Base-by-base conservation (phyloP, 2,113 vertebrate genomes). In the Chaetodon trifascialis region DNA sequence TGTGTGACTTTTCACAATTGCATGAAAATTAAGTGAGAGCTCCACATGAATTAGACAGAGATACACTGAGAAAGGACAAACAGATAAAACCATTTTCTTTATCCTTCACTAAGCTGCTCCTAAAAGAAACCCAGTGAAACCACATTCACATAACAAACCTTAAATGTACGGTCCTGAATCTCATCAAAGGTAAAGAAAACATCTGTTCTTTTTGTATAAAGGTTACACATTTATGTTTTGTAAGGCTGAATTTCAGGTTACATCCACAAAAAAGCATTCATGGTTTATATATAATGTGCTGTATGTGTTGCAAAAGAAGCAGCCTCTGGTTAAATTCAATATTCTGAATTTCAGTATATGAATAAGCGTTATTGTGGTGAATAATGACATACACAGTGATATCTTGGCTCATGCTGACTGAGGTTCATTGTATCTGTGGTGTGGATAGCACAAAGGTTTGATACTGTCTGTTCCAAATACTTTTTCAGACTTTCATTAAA, bases 401-500 rank as follows among this genome's bases (percentile, higher is more conserved):
- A 44, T 76, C 17, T 74, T 17, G 36, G 52, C 85, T 65, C 44
- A 1, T 10, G 58, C 56, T 56, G 70, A 56, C 78, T 14, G 40
- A 65, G 67, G 60, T 82, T 74, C 11, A 52, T 84, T 85, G 73
- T 51, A 71, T 68, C 69, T 38, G 30, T 25, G 38, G 51, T 59
- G 52, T 34, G 38, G 64, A 67, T 3, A n/a, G 80, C 70, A 79
- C 69, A 86, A 65, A 76, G 38, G 71, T 81, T 78, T 78, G 75
- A 80, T 88, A 82, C 83, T 66, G 81, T 84, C 82, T 51, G 44
- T 81, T 78, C 76, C 77, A 84, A 88, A 92, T 76, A 86, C 83
- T 82, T 85, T 30, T 46, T 74, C 65, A 64, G 87, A 83, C 81
- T 79, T 90, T 93, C 90, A 94, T 94, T 92, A 91, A 92, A 92